Evolutionary conservation across 2,888 invertebrate genomes (phyloP), one percentile per base, ranked within the genome.

Genomic region (Acronicta aceris): DNA sequence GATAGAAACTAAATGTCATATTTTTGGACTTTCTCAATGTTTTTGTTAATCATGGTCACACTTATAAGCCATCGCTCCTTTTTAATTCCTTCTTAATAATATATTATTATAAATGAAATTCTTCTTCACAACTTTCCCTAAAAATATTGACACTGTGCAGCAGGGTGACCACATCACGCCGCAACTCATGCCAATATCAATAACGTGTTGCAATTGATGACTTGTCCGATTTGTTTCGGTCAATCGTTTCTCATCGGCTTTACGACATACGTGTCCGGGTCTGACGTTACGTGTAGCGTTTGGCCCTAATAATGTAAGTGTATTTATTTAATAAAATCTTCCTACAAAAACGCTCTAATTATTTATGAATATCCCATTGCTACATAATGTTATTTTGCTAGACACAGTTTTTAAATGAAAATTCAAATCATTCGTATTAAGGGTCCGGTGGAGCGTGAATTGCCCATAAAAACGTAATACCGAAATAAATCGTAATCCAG

Each of bases 151-250:
- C 54, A 61, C 27, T 30, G 8, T 25, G 46, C n/a, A 50, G 42
- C 58, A 70, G 71, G 71, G 72, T 76, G 71, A 77, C 79, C 77
- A 76, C 66, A 65, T 48, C 64, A 52, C 51, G 65, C 66, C 66
- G 52, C 55, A 50, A 65, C 60, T 71, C 62, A 71, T 79, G 79
- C 84, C 92, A 85, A 93, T 94, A 93, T 94, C 94, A 94, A 95
- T 95, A 95, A 92, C 87, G 79, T 83, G 67, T 40, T 74, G 83
- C 89, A 93, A 95, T 93, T 92, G 94, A 95, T 93, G 94, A 83
- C 89, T 87, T 87, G 91, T 91, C 91, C 87, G 94, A 94, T 94
- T 95, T 91, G 87, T 79, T 84, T 82, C 77, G 87, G 82, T 86
- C 86, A 85, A 83, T 87, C 92, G 88, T 93, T 87, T 85, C 83